Evolutionary conservation across 2,888 invertebrate genomes (phyloP), one percentile per base, ranked within the genome.

Genomic region (Xanthorhoe designata): DNA sequence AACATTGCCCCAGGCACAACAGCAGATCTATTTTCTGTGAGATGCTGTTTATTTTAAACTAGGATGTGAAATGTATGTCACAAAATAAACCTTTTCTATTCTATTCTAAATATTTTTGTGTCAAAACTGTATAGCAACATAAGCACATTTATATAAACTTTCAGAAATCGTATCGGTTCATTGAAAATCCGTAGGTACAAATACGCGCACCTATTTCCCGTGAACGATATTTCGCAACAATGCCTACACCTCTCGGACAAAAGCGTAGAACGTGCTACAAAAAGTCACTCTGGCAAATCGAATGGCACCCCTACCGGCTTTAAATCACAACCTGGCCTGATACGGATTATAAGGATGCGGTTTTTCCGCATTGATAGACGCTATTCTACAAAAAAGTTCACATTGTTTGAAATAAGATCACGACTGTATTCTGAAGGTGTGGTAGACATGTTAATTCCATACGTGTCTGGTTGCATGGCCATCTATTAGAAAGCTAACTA

Each of bases 271-370:
- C 60, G 60, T 38, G 54, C 52, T 61, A 59, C 58, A 64, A 61
- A 68, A 68, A 68, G 61, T 64, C 64, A 54, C 67, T 67, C 53
- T 50, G 52, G 50, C 32, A 61, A 68, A 68, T 64, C 64, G 68
- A 68, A 68, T 45, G 38, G 61, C 53, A 35, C 61, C 68, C 59
- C 38, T 57, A 13, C 63, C 35, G 59, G 61, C 55, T 56, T 60
- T 67, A 64, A 64, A 68, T 68, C 64, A 64, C 60, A 52, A 29
- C 35, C 15, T 17, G 47, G 45, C 4, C 53, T n/a, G 8, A 38
- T 7, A n/a, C 9, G 53, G 64, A 35, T 38, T 32, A 55, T 32
- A 55, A 49, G 45, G 54, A 7, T 15, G 7, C 55, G 59, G 38
- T 38, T 60, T 60, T 38, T 47, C 32, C 42, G 52, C n/a, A n/a